These are phyloP conservation scores for Megalops atlanticus DNA, from an alignment of 2,113 vertebrate genomes.

Conservation along the genomic window DNA sequence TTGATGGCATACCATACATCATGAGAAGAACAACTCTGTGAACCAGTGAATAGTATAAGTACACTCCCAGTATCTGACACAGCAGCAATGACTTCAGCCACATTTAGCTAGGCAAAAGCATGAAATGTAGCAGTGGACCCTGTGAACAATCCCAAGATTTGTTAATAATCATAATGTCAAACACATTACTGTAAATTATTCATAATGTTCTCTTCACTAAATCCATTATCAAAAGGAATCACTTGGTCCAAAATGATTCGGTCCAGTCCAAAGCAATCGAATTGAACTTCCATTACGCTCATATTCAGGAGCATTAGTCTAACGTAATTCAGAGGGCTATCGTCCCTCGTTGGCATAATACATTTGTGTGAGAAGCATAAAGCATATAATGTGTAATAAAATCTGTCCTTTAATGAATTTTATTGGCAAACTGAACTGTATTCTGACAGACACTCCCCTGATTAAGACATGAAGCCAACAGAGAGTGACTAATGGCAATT, in stretches of 20 bases:
- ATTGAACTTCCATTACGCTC: slow-evolving; percentile 83
- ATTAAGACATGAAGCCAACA: slow-evolving; percentile 67
- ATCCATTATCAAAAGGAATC: slow-evolving; percentile 74
- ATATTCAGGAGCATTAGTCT: slow-evolving; percentile 88
- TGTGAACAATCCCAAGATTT: slow-evolving; percentile 42
- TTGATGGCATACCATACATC: too few relatives aligned
- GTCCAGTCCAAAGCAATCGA: slow-evolving; percentile 76
- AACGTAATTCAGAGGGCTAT: slow-evolving; percentile 89
- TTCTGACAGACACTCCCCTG: slow-evolving; percentile 63
- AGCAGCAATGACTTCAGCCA: neutral
- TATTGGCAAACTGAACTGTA: slow-evolving; percentile 69
- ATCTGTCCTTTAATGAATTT: slow-evolving; percentile 89
- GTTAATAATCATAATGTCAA: slow-evolving; percentile 66
- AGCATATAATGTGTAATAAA: slow-evolving; percentile 93
- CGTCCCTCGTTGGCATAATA: slow-evolving; percentile 83
- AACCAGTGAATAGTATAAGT: neutral
- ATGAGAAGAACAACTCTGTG: too few relatives aligned
- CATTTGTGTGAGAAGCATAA: slow-evolving; percentile 90
- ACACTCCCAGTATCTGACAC: neutral
- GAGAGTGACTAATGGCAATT: slow-evolving; percentile 56
- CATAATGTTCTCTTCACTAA: slow-evolving; percentile 69
- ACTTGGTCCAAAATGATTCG: slow-evolving; percentile 80
- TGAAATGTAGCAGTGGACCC: neutral
- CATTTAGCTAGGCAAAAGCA: neutral
- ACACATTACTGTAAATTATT: slow-evolving; percentile 62